Evolutionary conservation across 2,888 invertebrate genomes (phyloP).

Genomic region (Idaea aversata): DNA sequence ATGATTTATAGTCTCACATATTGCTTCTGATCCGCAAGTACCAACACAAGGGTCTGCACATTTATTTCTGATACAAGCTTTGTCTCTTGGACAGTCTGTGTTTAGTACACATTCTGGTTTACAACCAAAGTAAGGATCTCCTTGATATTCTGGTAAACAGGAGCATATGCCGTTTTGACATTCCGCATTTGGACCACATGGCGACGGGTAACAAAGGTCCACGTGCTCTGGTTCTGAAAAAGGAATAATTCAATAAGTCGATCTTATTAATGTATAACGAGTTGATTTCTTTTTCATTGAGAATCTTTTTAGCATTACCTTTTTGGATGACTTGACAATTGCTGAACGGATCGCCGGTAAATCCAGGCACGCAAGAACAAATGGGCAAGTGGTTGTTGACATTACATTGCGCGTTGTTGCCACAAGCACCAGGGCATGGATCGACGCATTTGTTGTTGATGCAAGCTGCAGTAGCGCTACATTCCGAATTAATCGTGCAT

Average conservation of each 20-base stretch:
- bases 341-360: constrained; percentile 87
- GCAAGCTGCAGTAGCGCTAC: constrained; percentile 84
- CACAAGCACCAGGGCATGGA: constrained; percentile 90
- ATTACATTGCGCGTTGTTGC: constrained; percentile 86
- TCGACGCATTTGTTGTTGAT: constrained; percentile 86
- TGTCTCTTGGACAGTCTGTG: constrained; percentile 84
- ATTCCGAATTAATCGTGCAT: constrained; percentile 86
- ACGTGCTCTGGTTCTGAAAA: constrained; percentile 59
- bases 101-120: constrained; percentile 90
- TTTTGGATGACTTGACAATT: constrained; percentile 57
- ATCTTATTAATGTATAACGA: not conserved
- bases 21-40: constrained; percentile 82
- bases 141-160: constrained; percentile 86
- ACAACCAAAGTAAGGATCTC: constrained; percentile 87
- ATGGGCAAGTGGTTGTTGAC: constrained; percentile 85
- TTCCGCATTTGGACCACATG: constrained; percentile 84
- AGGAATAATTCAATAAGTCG: constrained; percentile 9
- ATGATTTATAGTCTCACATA: constrained; percentile 83
- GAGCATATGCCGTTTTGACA: constrained; percentile 84
- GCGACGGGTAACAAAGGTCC: constrained; percentile 85
- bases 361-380: constrained; percentile 84
- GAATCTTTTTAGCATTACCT: constrained; percentile 41
- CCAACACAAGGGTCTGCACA: constrained; percentile 87
- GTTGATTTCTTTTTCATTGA: not conserved
- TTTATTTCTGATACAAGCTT: constrained; percentile 87